These are phyloP conservation scores for Amphimallon solstitiale DNA, from an alignment of 2,888 invertebrate genomes.

Conservation along the genomic window DNA sequence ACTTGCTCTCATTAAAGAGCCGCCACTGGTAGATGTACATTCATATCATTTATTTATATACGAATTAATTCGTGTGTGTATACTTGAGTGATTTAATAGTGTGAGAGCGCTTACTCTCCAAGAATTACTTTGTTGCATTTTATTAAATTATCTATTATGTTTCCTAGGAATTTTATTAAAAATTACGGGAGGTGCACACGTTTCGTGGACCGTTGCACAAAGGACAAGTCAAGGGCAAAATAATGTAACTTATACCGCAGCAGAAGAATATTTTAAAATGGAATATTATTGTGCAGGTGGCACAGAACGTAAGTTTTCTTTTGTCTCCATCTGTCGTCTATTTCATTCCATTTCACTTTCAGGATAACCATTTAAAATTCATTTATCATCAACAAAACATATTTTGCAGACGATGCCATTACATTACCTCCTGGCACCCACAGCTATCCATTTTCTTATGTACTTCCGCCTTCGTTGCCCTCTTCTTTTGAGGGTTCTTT, in stretches of 20 bases:
- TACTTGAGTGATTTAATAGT: too few relatives aligned
- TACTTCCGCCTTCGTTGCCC: conserved; percentile 2
- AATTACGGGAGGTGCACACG: neutral
- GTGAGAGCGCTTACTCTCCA: too few relatives aligned
- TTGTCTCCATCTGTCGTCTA: neutral
- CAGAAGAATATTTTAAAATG: conserved; percentile 10
- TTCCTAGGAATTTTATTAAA: conserved; percentile 1
- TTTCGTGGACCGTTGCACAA: neutral
- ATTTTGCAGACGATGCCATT: neutral
- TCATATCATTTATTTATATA: neutral
- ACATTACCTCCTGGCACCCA: conserved; percentile 5
- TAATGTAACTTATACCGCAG: neutral
- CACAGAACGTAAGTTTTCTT: neutral
- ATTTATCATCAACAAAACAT: too few relatives aligned
- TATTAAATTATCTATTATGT: neutral
- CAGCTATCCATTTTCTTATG: conserved; percentile 6
- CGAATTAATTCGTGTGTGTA: too few relatives aligned
- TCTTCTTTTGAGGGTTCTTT: conserved; percentile 15
- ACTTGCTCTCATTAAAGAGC: too few relatives aligned
- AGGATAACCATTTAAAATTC: too few relatives aligned
- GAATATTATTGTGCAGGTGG: conserved; percentile 11
- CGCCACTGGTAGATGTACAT: neutral
- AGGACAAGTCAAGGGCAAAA: neutral
- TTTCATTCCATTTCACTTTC: too few relatives aligned
- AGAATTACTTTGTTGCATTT: too few relatives aligned